These are phyloP conservation scores for Crocuta crocuta DNA, from an alignment of 2,113 vertebrate genomes.

Conservation along the genomic window DNA sequence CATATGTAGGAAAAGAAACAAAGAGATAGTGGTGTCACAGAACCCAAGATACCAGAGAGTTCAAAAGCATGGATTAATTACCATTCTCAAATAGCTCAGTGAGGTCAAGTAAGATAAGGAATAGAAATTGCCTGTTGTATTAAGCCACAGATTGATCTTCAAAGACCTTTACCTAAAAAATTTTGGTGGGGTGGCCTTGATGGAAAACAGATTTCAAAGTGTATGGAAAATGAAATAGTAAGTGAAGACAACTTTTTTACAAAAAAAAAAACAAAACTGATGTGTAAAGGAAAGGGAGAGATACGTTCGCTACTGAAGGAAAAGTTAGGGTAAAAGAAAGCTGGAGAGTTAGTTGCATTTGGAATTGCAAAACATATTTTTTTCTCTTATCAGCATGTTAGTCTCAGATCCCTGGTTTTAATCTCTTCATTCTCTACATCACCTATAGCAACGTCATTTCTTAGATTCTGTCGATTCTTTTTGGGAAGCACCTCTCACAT, in stretches of 20 bases:
- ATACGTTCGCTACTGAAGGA: background rate
- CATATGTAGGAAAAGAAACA: background rate
- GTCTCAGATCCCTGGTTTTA: background rate
- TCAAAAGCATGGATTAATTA: slow-evolving; percentile 21
- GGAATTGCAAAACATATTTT: background rate
- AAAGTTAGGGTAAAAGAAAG: background rate
- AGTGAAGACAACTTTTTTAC: background rate
- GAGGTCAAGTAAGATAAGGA: slow-evolving; percentile 45
- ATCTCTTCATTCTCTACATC: background rate
- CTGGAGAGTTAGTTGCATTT: background rate
- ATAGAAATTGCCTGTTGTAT: background rate
- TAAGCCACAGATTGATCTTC: background rate
- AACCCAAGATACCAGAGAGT: slow-evolving; percentile 19
- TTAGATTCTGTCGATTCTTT: background rate
- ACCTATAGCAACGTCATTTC: background rate
- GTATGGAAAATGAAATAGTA: slow-evolving; percentile 3
- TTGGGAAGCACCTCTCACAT: background rate
- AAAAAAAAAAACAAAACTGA: background rate
- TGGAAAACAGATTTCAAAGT: slow-evolving; percentile 52
- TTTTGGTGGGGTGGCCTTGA: background rate
- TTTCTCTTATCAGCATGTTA: background rate
- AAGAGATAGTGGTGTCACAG: background rate
- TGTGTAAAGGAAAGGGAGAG: background rate
- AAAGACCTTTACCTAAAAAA: slow-evolving; percentile 32
- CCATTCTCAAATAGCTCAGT: background rate